Percentiles rank a stretch among this genome's conserved stretches.
Conservation (phyloP, 2,888 invertebrate species). For the Eupithecia dodoneata region DNA sequence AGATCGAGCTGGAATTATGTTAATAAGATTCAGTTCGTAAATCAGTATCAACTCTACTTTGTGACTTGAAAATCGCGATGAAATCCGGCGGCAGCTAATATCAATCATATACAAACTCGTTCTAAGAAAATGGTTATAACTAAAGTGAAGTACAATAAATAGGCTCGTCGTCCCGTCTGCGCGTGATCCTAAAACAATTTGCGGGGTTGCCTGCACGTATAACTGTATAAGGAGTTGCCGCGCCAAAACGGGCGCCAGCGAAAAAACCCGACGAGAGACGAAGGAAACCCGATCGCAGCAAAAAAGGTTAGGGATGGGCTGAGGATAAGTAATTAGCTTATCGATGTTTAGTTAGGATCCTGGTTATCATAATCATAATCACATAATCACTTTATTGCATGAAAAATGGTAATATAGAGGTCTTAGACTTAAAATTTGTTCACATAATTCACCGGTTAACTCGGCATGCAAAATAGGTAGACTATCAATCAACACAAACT, state of each 20-base stretch:
- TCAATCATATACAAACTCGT: constrained; percentile 25
- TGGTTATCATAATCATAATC: too few species aligned
- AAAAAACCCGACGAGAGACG: constrained; percentile 75
- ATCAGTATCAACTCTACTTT: neutral
- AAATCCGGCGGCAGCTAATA: neutral
- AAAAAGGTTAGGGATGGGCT: constrained; percentile 53
- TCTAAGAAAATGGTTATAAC: constrained; percentile 39
- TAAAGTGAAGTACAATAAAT: constrained; percentile 40
- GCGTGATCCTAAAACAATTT: constrained; percentile 77
- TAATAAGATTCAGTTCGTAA: neutral
- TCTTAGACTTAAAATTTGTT: too few species aligned
- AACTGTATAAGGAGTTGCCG: constrained; percentile 80
- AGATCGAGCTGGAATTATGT: neutral
- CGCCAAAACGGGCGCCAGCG: constrained; percentile 75
- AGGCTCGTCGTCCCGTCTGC: constrained; percentile 39
- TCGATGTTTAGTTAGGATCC: constrained; percentile 15
- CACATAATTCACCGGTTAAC: too few species aligned
- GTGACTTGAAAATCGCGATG: neutral
- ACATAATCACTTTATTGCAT: too few species aligned
- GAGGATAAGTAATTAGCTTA: constrained; percentile 19
- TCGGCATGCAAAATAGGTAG: too few species aligned
- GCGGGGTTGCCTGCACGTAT: constrained; percentile 78
- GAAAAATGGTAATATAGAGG: too few species aligned
- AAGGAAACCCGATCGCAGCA: constrained; percentile 73
- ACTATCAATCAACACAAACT: neutral